phyloP scores from a whole-genome alignment of 2,888 invertebrate species.

The Aspidiotus rigidus region DNA sequence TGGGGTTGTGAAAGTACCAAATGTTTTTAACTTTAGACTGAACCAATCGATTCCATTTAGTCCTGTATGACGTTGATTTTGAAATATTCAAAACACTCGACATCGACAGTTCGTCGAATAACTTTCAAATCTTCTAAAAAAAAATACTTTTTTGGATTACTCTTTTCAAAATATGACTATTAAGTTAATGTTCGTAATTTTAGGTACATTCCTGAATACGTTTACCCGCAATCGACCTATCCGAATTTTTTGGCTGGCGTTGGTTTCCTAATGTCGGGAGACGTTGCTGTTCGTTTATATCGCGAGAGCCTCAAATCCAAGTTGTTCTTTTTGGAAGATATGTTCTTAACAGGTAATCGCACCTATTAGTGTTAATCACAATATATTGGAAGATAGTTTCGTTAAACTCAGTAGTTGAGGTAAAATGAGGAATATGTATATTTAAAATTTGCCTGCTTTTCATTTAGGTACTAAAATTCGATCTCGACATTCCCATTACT shows the following conservation, averaged over 20 bases:
- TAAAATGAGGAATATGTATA: background rate
- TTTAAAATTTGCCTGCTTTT: no score
- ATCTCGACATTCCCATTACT: no score
- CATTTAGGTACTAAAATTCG: no score
- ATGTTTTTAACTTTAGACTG: no score
- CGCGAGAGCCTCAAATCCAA: slow-evolving; percentile 57
- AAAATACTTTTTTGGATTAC: no score
- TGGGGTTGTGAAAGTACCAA: slow-evolving; percentile 48
- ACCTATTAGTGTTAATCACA: background rate
- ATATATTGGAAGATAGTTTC: background rate
- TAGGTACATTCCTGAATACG: slow-evolving; percentile 70
- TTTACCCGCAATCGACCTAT: slow-evolving; percentile 61
- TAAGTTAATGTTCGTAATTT: slow-evolving; percentile 26
- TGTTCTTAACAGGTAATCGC: slow-evolving; percentile 60
- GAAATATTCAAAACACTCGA: background rate
- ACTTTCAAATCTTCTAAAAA: background rate
- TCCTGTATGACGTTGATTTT: no score
- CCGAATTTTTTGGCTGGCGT: slow-evolving; percentile 75
- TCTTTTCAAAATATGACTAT: background rate
- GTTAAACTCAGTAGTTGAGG: background rate
- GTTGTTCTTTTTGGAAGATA: slow-evolving; percentile 67
- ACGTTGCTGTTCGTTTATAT: slow-evolving; percentile 57
- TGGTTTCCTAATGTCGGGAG: slow-evolving; percentile 64
- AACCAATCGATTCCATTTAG: no score
- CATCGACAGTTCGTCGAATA: no score